These are phyloP conservation scores for Aspidapion aeneum DNA, from an alignment of 2,888 invertebrate genomes.

Conservation along the genomic window DNA sequence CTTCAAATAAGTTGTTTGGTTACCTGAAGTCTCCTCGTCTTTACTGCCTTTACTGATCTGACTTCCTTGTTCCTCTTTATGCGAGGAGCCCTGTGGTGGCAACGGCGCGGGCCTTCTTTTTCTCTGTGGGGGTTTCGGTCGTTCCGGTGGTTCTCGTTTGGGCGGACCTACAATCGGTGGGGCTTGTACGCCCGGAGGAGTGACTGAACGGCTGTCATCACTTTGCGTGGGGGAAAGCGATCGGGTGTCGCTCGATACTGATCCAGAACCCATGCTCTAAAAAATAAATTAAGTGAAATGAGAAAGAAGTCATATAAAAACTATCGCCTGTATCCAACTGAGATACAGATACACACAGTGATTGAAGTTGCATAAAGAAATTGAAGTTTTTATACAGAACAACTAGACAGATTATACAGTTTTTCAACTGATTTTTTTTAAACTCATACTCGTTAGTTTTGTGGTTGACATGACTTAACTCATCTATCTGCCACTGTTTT, in stretches of 20 bases:
- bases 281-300: slow-evolving; percentile 26
- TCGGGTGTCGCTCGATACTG: slow-evolving; percentile 46
- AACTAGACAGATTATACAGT: too few species aligned
- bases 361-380: too few species aligned
- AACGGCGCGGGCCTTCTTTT: slow-evolving; percentile 58
- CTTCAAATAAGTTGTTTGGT: too few species aligned
- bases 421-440: too few species aligned
- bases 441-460: too few species aligned
- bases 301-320: too few species aligned
- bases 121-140: slow-evolving; percentile 52
- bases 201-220: slow-evolving; percentile 52
- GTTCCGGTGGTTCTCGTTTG: slow-evolving; percentile 42
- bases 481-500: too few species aligned
- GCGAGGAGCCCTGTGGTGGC: slow-evolving; percentile 46
- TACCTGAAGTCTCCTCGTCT: slow-evolving; percentile 16
- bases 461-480: too few species aligned
- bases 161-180: slow-evolving; percentile 33
- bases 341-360: too few species aligned
- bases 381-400: too few species aligned
- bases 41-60: neutral
- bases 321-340: too few species aligned
- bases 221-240: slow-evolving; percentile 59
- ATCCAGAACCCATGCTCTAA: slow-evolving; percentile 46
- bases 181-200: slow-evolving; percentile 43
- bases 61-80: neutral